Conservation (phyloP, 1,140 invertebrate genomes). For the Goniozus legneri region DNA sequence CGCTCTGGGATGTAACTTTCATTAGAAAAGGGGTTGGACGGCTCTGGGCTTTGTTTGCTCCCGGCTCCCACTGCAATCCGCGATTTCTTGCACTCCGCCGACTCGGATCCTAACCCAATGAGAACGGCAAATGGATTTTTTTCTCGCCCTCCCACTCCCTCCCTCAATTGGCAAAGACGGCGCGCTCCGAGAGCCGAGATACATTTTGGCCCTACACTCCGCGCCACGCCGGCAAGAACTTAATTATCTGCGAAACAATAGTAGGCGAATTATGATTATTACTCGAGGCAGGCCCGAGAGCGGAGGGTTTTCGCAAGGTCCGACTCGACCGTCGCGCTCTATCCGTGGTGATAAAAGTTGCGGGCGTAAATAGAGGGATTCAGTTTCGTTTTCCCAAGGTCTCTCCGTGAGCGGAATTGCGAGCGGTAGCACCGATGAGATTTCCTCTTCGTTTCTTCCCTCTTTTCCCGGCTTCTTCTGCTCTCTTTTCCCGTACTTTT, state of each 20-base stretch:
- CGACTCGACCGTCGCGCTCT: slow-evolving; percentile 7
- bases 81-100: slow-evolving; percentile 2
- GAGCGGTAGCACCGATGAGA: slow-evolving; percentile 19
- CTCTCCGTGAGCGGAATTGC: slow-evolving; percentile 29
- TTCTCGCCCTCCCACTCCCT: no score
- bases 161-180: slow-evolving; percentile 33
- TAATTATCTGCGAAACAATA: slow-evolving; percentile 45
- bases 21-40: no score
- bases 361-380: slow-evolving; percentile 36
- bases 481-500: slow-evolving; percentile 1
- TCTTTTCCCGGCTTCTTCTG: slow-evolving; percentile 6
- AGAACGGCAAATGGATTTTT: slow-evolving; percentile 33
- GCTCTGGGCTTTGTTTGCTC: slow-evolving; percentile 16
- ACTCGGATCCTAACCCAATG: slow-evolving; percentile 26
- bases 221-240: slow-evolving; percentile 31
- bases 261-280: slow-evolving; percentile 42
- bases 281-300: slow-evolving; percentile 22
- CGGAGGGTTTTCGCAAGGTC: slow-evolving; percentile 3
- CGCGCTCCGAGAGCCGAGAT: no score
- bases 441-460: slow-evolving; percentile 16
- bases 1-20: no score
- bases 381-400: slow-evolving; percentile 30
- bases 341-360: slow-evolving; percentile 37
- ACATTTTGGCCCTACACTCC: not conserved
- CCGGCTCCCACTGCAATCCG: slow-evolving; percentile 22